Evolutionary conservation across 2,113 vertebrate genomes (phyloP), one percentile per base, ranked within the genome.

Genomic region (Melanerpes formicivorus): DNA sequence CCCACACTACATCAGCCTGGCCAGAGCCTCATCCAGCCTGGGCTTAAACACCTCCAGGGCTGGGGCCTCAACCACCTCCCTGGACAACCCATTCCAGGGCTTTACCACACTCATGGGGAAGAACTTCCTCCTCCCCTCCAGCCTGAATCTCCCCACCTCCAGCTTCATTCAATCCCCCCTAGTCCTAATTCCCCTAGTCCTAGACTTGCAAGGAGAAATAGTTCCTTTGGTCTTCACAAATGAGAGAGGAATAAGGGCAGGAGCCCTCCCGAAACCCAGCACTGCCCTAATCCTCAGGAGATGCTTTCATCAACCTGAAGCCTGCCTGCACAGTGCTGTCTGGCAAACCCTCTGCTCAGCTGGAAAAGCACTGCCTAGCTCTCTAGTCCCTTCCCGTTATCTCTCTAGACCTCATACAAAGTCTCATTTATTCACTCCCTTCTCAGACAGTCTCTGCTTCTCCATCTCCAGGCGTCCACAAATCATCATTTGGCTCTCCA

Each of bases 321-420:
- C 21, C 32, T 2, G 65, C 70, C 87, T 88, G 84, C 87, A 32
- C 78, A 89, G 60, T 16, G 10, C 87, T 81, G 90, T 48, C 90
- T 94, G 90, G 29, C 32, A 26, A 46, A 91, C 34, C 44, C n/a
- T 72, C 90, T 18, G 0, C 18, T 84, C 93, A 95, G 84, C 95
- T 95, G 95, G 78, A 94, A 95, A 93, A 94, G 67, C 93, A 50
- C 78, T 0, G 54, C 67, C 92, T 32, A 6, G 81, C 29, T 27
- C 48, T 2, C 37, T 52, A n/a, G 11, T 85, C 14, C 74, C 84
- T 67, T 60, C n/a, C 13, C 81, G 66, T 64, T 84, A 25, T 86
- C 93, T 89, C 92, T 34, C 29, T 3, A 67, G 90, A 75, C 81
- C 81, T 91, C 93, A 37, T 72, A 52, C 84, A 48, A 46, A 69